Evolutionary conservation across 1,140 invertebrate genomes (phyloP).

Genomic region (Nasonia longicornis): DNA sequence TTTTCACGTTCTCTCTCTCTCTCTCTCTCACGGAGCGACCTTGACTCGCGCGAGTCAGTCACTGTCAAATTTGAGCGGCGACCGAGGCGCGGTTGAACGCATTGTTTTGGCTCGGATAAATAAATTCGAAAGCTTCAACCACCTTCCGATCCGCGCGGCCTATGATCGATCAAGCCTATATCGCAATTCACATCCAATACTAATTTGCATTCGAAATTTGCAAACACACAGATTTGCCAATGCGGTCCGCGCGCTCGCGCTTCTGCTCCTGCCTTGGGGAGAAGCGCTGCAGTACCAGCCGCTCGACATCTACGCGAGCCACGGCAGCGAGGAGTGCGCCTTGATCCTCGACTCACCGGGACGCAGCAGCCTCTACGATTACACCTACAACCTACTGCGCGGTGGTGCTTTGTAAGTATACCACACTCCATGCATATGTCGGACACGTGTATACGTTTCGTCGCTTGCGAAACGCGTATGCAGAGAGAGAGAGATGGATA

Average conservation of each 20-base stretch:
- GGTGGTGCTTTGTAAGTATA: conserved; percentile 64
- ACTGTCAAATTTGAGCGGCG: no score
- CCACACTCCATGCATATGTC: no score
- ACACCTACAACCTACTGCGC: conserved; percentile 83
- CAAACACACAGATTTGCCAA: conserved; percentile 24
- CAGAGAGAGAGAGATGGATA: no score
- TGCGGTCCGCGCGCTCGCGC: not conserved
- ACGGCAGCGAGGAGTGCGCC: conserved; percentile 77
- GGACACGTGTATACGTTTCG: no score
- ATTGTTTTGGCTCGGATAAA: no score
- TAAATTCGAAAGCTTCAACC: no score
- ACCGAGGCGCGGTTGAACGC: no score
- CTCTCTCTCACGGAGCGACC: no score
- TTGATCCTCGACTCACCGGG: conserved; percentile 80
- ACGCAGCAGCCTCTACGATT: conserved; percentile 83
- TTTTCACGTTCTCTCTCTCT: no score
- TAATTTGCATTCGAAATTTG: conserved; percentile 20
- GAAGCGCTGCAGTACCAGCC: conserved; percentile 62
- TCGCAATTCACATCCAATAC: not conserved
- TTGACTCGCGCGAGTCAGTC: no score
- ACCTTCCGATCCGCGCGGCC: no score
- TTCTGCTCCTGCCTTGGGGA: not conserved
- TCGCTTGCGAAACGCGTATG: no score
- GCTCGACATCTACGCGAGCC: conserved; percentile 62
- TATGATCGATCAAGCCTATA: not conserved